A percentile compares a stretch with the other conserved stretches of the same genome.
phyloP scores from a whole-genome alignment of 2,113 vertebrate species.

The Synodontis membranacea region DNA sequence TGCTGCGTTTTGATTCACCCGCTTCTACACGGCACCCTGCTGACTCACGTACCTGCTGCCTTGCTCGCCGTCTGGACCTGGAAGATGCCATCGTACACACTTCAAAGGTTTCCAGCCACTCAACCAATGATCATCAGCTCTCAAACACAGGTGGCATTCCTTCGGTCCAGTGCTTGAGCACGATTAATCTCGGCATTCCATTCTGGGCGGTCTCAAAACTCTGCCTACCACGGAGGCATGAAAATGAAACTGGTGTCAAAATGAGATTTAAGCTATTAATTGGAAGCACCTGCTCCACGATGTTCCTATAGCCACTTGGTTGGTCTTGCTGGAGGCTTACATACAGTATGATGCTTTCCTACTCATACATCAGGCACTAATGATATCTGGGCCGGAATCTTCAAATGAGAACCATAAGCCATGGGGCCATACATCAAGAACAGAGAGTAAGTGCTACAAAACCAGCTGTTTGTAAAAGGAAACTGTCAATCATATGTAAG shows the following conservation, averaged over 20 bases:
- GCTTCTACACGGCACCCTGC: conserved; percentile 4
- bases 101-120: conserved; percentile 32
- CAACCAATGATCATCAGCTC: conserved; percentile 53
- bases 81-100: conserved; percentile 28
- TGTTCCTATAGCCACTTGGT: conserved; percentile 3
- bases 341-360: conserved; percentile 23
- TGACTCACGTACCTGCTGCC: conserved; percentile 28
- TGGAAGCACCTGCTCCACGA: conserved; percentile 7
- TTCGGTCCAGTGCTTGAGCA: conserved; percentile 33
- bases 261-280: conserved; percentile 24
- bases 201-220: conserved; percentile 16
- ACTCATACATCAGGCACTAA: conserved; percentile 55
- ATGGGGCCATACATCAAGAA: conserved; percentile 64
- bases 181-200: conserved; percentile 33
- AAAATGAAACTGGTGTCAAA: conserved; percentile 26
- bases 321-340: neutral
- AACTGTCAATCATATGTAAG: conserved; percentile 69
- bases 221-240: neutral
- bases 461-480: conserved; percentile 69
- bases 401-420: conserved; percentile 58
- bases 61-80: conserved; percentile 9
- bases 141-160: conserved; percentile 66
- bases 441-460: conserved; percentile 52
- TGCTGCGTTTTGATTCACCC: conserved; percentile 26
- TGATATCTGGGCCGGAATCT: conserved; percentile 67